A percentile compares a stretch with the other conserved stretches of the same genome.
Evolutionary conservation across 2,797 vertebrate genomes (phyloP).

Genomic region (Diplodus sargus): DNA sequence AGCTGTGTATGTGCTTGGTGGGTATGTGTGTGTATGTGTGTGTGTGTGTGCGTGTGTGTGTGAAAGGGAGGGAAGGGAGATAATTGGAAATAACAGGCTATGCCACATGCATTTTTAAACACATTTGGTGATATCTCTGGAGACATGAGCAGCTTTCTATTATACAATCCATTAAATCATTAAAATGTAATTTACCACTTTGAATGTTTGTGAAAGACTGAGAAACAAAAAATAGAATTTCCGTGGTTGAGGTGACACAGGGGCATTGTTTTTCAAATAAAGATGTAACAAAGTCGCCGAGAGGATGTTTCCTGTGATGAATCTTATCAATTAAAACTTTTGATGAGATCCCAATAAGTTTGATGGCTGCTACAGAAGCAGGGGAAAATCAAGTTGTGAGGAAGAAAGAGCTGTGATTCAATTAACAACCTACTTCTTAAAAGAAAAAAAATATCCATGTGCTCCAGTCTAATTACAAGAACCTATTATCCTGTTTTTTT

Average conservation of each 20-base stretch:
- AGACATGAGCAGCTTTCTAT: slow-evolving; percentile 53
- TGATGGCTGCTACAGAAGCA: neutral
- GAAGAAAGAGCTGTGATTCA: slow-evolving; percentile 10
- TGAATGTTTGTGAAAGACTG: slow-evolving; percentile 34
- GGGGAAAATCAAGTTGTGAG: neutral
- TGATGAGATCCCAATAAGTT: slow-evolving; percentile 8
- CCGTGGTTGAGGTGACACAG: neutral
- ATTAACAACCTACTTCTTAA: slow-evolving; percentile 13
- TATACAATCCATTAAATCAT: slow-evolving; percentile 59
- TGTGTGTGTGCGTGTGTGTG: slow-evolving; percentile 1
- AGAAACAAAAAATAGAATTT: slow-evolving; percentile 16
- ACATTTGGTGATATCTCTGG: slow-evolving; percentile 37
- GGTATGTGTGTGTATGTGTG: slow-evolving; percentile 3
- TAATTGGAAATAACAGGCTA: slow-evolving; percentile 57
- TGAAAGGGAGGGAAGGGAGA: slow-evolving; percentile 12
- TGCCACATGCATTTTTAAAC: slow-evolving; percentile 54
- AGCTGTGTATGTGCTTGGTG: neutral
- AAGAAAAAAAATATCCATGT: neutral
- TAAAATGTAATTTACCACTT: slow-evolving; percentile 45
- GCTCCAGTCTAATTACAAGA: slow-evolving; percentile 31
- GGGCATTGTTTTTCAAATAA: slow-evolving; percentile 17
- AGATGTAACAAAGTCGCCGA: neutral
- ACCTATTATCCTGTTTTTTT: slow-evolving; percentile 25
- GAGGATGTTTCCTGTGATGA: neutral
- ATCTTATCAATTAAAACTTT: slow-evolving; percentile 37